These are phyloP conservation scores for Tachysurus vachellii DNA, from an alignment of 2,113 vertebrate genomes.

Conservation along the genomic window DNA sequence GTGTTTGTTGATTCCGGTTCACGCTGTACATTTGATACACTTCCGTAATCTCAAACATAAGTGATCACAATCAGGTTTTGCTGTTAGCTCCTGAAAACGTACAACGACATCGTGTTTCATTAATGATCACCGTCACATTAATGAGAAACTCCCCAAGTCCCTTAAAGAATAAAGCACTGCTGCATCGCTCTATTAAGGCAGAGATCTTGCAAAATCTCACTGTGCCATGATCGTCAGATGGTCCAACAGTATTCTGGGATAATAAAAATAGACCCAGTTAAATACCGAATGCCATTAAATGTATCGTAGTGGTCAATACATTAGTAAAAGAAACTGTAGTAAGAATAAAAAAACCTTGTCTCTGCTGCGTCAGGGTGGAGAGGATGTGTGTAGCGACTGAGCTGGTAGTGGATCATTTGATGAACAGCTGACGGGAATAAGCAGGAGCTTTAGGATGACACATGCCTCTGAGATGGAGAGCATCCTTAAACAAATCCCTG, in stretches of 20 bases:
- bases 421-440: constrained; percentile 51
- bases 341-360: neutral
- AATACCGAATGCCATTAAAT: neutral
- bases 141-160: no score
- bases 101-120: neutral
- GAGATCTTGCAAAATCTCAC: neutral
- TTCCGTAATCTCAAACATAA: neutral
- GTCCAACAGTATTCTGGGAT: neutral
- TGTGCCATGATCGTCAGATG: neutral
- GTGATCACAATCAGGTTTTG: neutral
- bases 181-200: neutral
- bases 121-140: neutral
- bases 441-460: constrained; percentile 41
- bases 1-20: neutral
- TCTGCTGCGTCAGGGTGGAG: neutral
- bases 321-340: neutral
- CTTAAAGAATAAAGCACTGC: neutral
- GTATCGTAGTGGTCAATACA: neutral
- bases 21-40: neutral
- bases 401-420: constrained; percentile 23
- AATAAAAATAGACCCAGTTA: neutral
- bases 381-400: neutral
- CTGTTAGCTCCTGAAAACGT: neutral
- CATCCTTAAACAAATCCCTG: constrained; percentile 46
- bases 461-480: constrained; percentile 39